These are phyloP conservation scores for Cephus pulcher DNA, from an alignment of 2,888 invertebrate genomes.

Conservation along the genomic window DNA sequence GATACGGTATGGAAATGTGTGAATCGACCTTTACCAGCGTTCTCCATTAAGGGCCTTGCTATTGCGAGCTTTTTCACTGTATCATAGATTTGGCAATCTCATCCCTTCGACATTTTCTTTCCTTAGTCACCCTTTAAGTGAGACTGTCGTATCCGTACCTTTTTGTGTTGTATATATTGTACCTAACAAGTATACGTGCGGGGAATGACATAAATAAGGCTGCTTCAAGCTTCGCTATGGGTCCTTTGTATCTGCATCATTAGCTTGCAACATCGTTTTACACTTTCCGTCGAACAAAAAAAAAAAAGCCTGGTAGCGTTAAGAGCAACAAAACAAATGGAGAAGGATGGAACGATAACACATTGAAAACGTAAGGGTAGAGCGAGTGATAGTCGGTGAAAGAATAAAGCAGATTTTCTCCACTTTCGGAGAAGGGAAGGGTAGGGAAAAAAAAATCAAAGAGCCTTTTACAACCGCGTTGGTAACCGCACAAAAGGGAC, in stretches of 20 bases:
- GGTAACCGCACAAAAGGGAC: neutral
- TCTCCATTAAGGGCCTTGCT: neutral
- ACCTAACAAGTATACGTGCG: neutral
- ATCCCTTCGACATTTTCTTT: neutral
- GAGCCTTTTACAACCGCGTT: neutral
- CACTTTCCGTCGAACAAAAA: neutral
- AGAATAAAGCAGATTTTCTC: neutral
- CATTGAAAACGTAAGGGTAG: neutral
- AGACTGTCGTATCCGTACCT: neutral
- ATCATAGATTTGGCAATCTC: neutral
- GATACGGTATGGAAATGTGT: too few relatives aligned
- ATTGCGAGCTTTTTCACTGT: neutral
- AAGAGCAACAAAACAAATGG: neutral
- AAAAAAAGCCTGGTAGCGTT: neutral
- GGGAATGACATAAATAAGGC: neutral
- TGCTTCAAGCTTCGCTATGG: neutral
- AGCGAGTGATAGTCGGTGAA: neutral
- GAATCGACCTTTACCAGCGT: neutral
- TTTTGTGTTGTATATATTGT: neutral
- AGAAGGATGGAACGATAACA: neutral
- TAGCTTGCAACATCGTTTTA: neutral
- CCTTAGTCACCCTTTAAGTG: neutral
- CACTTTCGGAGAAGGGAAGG: neutral
- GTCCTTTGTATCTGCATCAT: neutral
- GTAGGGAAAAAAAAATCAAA: neutral